Evolutionary conservation across 2,113 vertebrate species (phyloP), one percentile per base, ranked within the genome.

Genomic region (Lates calcarifer): DNA sequence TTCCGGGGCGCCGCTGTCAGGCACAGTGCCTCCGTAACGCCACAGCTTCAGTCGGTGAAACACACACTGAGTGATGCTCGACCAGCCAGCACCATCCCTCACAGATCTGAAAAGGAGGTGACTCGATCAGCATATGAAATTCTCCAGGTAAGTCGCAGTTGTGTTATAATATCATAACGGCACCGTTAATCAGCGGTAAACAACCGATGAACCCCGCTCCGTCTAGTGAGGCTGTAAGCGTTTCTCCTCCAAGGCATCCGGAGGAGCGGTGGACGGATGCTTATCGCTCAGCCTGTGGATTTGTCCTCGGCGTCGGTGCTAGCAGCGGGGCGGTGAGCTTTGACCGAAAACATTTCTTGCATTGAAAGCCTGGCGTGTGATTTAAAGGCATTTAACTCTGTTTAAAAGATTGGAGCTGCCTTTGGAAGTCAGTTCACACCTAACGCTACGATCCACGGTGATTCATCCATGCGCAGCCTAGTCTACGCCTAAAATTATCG

Each of bases 1-100:
- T 92, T 93, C 90, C 89, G 86, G 91, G 93, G 93, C 89, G 57
- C 68, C 64, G 77, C 64, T 62, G 35, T 49, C 79, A 75, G 67
- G 24, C 80, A 11, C 76, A 41, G 74, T 12, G 65, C 26, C 82
- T 78, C 81, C 37, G 82, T 86, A 31, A 49, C 64, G 28, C 31
- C 22, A 47, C 78, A 84, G 70, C 77, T 45, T 66, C 79, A 68
- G 82, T 90, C 64, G 41, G 33, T 15, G 87, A 74, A n/a, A 39
- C 79, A 55, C 79, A 56, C 68, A 55, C 76, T 13, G 66, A 88
- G 88, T 74, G 91, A 93, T 91, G 90, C 81, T 31, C 81, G 70
- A 80, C 74, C 82, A 67, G 87, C 49, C 75, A 60, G 57, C 82
- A n/a, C 58, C 89, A 64, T 45, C 76, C 45, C 81, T 43, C 51